Percentiles rank a stretch among this genome's conserved stretches.
Evolutionary conservation across 2,888 invertebrate species (phyloP).

Genomic region (Tetranychus truncatus): DNA sequence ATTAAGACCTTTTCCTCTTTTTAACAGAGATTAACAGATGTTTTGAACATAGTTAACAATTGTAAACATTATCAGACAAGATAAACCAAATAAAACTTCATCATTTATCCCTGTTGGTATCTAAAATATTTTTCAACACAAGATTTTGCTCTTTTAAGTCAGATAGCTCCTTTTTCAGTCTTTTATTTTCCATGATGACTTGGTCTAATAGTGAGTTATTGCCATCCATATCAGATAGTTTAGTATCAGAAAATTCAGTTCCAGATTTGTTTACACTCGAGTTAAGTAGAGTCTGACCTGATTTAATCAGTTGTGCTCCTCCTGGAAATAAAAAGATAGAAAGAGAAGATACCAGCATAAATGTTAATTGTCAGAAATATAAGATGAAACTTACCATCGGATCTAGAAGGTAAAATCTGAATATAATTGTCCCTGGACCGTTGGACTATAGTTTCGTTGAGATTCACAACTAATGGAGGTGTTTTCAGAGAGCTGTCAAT

Average conservation of each 20-base stretch:
- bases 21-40: neutral
- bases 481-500: constrained; percentile 13
- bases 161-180: neutral
- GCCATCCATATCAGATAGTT: neutral
- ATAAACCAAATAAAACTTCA: neutral
- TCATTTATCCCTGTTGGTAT: neutral
- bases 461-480: constrained; percentile 13
- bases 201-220: neutral
- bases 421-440: constrained; percentile 10
- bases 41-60: too few species aligned
- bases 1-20: constrained; percentile 8
- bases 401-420: neutral
- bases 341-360: neutral
- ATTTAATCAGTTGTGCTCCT: neutral
- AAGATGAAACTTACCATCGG: neutral
- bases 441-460: neutral
- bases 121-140: neutral
- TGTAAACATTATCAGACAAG: too few species aligned
- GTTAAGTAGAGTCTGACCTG: neutral
- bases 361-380: neutral
- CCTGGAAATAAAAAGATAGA: neutral
- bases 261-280: neutral
- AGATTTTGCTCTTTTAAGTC: neutral
- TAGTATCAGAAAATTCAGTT: neutral
- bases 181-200: neutral